Evolutionary conservation across 2,113 vertebrate genomes (phyloP), one percentile per base, ranked within the genome.

Genomic region (Tyto alba): DNA sequence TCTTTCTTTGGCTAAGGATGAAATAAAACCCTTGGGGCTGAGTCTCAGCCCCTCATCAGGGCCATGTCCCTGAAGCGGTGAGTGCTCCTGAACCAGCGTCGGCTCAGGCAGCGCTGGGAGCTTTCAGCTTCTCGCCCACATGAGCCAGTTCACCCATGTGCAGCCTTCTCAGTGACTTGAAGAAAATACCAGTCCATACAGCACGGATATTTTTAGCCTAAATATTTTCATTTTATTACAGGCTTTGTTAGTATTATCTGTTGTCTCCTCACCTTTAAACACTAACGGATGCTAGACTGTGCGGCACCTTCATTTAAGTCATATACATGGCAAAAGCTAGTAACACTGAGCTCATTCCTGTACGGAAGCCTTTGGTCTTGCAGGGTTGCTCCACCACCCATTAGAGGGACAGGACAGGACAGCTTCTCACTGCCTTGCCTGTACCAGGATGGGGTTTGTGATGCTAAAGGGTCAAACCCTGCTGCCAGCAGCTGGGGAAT

Each of bases 101-200:
- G 10, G 29, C n/a, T 26, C 4, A 0, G 15, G 77, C 36, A 52
- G 45, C 6, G 1, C 64, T 1, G 0, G 34, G 45, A 77, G 52
- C 85, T 30, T 26, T 6, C 30, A 14, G 83, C 25, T 45, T 41
- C 59, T 38, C 22, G 9, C 40, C 73, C 3, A 1, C 16, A 4
- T 19, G 59, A 20, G 26, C 8, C 25, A 17, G 21, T 20, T 76
- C 59, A 18, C 10, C 72, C n/a, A 7, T 1, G 30, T 12, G 13
- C 64, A 57, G 2, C 59, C 66, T 16, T 38, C 55, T 76, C 85
- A 11, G 29, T 11, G 60, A 22, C 66, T 29, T 29, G 55, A 11
- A 14, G 71, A 27, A 26, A 47, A 47, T 19, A 47, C 38, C 23
- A n/a, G 16, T 7, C 48, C 16, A 1, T 9, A 6, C 0, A 55